Conservation (phyloP, 2,113 vertebrate species). For the Antigone vipio region DNA sequence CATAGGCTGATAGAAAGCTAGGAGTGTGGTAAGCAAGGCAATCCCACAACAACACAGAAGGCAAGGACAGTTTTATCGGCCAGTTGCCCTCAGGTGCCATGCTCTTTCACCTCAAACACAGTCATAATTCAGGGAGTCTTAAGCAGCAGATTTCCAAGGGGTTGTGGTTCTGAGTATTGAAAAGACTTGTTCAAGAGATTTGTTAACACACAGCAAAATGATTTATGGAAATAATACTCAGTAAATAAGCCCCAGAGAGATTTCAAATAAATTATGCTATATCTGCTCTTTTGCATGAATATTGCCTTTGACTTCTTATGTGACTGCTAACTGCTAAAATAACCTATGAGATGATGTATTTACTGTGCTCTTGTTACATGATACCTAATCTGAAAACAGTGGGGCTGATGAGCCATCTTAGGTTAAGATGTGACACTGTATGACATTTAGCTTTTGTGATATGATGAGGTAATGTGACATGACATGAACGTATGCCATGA, state of each 20-base stretch:
- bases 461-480: background rate
- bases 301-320: background rate
- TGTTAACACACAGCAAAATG: background rate
- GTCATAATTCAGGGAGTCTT: background rate
- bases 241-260: background rate
- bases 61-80: background rate
- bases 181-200: background rate
- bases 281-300: background rate
- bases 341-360: background rate
- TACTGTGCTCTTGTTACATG: background rate
- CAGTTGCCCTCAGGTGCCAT: background rate
- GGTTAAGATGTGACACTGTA: background rate
- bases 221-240: background rate
- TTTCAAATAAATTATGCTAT: background rate
- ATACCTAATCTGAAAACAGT: background rate
- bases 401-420: background rate
- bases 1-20: background rate
- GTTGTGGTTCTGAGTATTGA: background rate
- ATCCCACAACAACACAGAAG: background rate
- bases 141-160: background rate
- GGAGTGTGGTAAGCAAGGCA: background rate
- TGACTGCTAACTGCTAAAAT: background rate
- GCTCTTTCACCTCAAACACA: background rate
- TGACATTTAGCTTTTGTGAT: slow-evolving; percentile 33
- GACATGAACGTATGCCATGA: background rate